Conservation (phyloP, 2,888 invertebrate species). For the Meliscaeva auricollis region DNA sequence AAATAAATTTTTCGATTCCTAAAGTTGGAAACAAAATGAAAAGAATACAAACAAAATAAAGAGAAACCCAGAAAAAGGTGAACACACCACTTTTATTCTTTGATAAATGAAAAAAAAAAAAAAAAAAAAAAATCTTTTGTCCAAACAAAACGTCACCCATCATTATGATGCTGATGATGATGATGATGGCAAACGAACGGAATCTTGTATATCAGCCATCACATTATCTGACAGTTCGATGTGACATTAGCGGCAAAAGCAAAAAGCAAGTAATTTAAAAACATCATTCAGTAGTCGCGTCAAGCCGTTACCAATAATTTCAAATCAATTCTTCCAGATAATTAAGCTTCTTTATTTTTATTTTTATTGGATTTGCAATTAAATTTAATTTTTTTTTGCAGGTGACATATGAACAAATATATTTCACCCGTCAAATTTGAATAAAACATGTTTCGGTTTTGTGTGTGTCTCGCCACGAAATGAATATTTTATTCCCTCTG, state of each 20-base stretch:
- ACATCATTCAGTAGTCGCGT: constrained; percentile 69
- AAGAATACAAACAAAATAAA: constrained; percentile 3
- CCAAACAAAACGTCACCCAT: constrained; percentile 30
- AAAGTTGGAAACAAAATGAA: constrained; percentile 16
- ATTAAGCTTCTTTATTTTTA: constrained; percentile 74
- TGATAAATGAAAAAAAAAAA: neutral
- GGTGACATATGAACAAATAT: constrained; percentile 62
- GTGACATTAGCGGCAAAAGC: constrained; percentile 29
- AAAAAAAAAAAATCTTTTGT: constrained; percentile 18
- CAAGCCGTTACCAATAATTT: constrained; percentile 42
- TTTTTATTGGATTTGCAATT: constrained; percentile 67
- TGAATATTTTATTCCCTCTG: constrained; percentile 39
- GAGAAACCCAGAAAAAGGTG: constrained; percentile 14
- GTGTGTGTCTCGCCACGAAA: constrained; percentile 44
- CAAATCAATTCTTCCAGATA: constrained; percentile 57
- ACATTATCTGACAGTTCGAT: constrained; percentile 38
- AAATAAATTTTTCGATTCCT: constrained; percentile 19
- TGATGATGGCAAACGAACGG: constrained; percentile 28
- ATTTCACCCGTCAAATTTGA: constrained; percentile 42
- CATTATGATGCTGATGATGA: constrained; percentile 27
- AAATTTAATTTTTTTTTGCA: constrained; percentile 58
- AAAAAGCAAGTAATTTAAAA: constrained; percentile 38
- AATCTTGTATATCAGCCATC: constrained; percentile 27
- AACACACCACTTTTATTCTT: constrained; percentile 37
- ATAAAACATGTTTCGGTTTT: constrained; percentile 19